Evolutionary conservation across 2,113 vertebrate species (phyloP).

Genomic region (Dolichotis patagonum): DNA sequence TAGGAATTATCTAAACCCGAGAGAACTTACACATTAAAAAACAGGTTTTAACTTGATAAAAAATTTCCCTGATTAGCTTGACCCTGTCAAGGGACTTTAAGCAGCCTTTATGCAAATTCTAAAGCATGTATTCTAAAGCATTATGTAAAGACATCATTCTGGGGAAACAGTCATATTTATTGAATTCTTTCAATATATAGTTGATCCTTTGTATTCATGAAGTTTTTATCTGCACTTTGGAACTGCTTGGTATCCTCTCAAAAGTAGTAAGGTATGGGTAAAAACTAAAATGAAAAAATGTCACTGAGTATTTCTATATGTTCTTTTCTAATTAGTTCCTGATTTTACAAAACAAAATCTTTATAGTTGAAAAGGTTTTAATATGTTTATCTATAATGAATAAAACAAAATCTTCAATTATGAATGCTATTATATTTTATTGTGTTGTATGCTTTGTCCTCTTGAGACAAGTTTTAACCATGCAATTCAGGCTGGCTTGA

Average conservation of each 20-base stretch:
- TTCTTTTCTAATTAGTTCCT: background rate
- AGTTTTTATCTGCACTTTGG: background rate
- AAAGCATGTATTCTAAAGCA: background rate
- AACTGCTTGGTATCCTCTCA: background rate
- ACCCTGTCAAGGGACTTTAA: background rate
- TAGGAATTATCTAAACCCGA: background rate
- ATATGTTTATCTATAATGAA: background rate
- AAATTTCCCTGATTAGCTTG: background rate
- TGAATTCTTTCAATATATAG: background rate
- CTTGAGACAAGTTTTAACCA: background rate
- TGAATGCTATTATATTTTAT: background rate
- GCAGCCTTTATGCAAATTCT: background rate
- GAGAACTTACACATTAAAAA: background rate
- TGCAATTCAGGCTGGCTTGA: no score
- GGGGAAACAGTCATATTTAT: background rate
- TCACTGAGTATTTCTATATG: background rate
- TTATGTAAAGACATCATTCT: background rate
- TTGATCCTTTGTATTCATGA: background rate
- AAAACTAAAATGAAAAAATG: background rate
- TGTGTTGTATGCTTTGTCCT: background rate
- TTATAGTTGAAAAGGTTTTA: background rate
- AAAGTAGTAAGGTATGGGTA: background rate
- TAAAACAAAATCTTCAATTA: background rate
- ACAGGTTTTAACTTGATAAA: background rate
- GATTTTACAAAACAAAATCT: background rate